Conservation (phyloP, 1,140 invertebrate species). For the Contarinia nasturtii region DNA sequence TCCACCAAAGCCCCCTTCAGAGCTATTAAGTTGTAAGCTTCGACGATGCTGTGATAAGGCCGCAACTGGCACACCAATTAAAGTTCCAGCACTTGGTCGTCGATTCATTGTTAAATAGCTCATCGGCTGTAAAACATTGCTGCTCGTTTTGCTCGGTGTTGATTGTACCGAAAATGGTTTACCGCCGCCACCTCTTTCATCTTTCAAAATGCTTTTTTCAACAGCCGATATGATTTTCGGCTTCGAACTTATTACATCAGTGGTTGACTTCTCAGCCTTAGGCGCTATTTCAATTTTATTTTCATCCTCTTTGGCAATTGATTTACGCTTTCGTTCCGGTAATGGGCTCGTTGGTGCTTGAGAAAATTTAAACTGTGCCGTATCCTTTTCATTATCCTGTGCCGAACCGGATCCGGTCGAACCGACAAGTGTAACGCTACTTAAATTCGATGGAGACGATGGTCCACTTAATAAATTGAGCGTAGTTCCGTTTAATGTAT, state of each 20-base stretch:
- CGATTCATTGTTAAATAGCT: background rate
- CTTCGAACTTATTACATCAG: background rate
- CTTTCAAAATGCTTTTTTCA: background rate
- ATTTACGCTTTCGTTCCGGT: slow-evolving; percentile 5
- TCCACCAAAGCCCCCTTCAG: background rate
- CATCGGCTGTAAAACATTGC: background rate
- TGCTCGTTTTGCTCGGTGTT: background rate
- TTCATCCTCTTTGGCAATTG: slow-evolving; percentile 1
- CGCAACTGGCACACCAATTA: slow-evolving; percentile 3
- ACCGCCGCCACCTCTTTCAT: background rate
- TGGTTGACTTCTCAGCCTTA: slow-evolving; percentile 1
- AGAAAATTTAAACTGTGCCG: slow-evolving; percentile 3
- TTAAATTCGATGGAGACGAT: slow-evolving; percentile 50
- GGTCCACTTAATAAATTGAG: slow-evolving; percentile 30
- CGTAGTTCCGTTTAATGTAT: slow-evolving; percentile 46
- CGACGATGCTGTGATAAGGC: slow-evolving; percentile 5
- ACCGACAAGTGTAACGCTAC: slow-evolving; percentile 48
- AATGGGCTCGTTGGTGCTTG: slow-evolving; percentile 4
- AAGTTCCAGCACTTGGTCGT: slow-evolving; percentile 4
- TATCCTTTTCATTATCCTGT: background rate
- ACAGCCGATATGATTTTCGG: background rate
- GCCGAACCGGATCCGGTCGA: slow-evolving; percentile 22
- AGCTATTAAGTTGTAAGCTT: slow-evolving; percentile 4
- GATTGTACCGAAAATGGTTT: background rate
- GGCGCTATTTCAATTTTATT: background rate